A percentile compares a stretch with the other conserved stretches of the same genome.
phyloP scores from a whole-genome alignment of 2,888 invertebrate genomes.

The Automeris io region DNA sequence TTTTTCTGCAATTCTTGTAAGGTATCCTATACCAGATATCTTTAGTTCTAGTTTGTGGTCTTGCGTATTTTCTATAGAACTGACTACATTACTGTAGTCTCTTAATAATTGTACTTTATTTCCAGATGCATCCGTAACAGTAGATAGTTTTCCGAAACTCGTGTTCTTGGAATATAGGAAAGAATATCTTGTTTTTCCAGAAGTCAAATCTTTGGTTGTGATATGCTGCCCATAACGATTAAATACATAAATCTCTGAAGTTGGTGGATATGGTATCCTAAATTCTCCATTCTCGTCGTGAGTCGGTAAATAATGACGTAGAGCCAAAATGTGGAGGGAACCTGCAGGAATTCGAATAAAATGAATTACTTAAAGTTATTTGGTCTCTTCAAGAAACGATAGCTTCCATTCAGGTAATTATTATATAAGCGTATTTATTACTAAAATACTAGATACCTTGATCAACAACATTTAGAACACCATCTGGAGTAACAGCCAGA shows the following conservation, averaged over 20 bases:
- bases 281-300: conserved; percentile 94
- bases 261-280: conserved; percentile 94
- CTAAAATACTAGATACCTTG: conserved; percentile 78
- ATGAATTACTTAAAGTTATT: conserved; percentile 2
- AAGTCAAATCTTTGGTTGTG: conserved; percentile 94
- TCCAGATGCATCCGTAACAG: conserved; percentile 95
- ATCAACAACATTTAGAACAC: conserved; percentile 97
- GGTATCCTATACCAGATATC: conserved; percentile 94
- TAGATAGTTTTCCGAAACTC: conserved; percentile 94
- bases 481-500: conserved; percentile 95
- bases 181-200: conserved; percentile 95
- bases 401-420: no score
- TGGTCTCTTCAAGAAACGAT: no score
- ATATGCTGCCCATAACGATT: conserved; percentile 98
- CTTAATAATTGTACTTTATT: conserved; percentile 93
- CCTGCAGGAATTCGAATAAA: conserved; percentile 58
- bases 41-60: conserved; percentile 94
- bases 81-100: conserved; percentile 94
- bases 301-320: conserved; percentile 91
- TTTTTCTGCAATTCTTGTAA: conserved; percentile 91
- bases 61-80: conserved; percentile 95
- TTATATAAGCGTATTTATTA: no score
- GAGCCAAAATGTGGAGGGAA: conserved; percentile 87
- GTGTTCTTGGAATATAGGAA: conserved; percentile 98
- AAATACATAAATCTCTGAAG: conserved; percentile 95